phyloP scores from a whole-genome alignment of 2,888 invertebrate species.

The Nowickia ferox region DNA sequence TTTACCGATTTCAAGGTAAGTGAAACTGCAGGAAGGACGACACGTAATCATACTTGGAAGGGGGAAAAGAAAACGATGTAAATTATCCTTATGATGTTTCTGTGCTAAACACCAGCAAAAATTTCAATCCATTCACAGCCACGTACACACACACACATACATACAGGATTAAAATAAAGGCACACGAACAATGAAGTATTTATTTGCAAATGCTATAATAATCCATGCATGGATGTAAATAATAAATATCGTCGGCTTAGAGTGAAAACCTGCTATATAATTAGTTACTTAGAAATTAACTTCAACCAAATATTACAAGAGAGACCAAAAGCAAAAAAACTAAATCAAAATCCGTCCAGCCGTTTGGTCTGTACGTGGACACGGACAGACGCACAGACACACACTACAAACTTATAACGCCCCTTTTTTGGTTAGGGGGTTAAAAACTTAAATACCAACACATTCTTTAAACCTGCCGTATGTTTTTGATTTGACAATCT shows the following conservation, averaged over 20 bases:
- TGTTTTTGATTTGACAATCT: no score
- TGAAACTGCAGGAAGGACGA: slow-evolving; percentile 48
- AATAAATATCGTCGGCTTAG: not conserved
- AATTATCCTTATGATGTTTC: not conserved
- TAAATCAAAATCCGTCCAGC: no score
- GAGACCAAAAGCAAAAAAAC: no score
- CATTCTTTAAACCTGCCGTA: no score
- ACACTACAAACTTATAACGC: no score
- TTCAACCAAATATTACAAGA: no score
- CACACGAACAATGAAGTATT: not conserved
- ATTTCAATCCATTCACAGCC: not conserved
- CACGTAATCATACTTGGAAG: slow-evolving; percentile 31
- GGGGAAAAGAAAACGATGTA: not conserved
- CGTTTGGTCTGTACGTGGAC: no score
- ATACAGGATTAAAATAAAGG: not conserved
- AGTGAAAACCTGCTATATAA: no score
- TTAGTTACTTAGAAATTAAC: no score
- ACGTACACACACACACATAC: not conserved
- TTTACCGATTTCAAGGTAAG: slow-evolving; percentile 46
- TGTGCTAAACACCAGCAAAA: not conserved
- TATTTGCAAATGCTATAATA: slow-evolving; percentile 38
- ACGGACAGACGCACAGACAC: no score
- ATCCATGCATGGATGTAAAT: not conserved
- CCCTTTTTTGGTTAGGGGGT: no score
- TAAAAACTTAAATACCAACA: no score